Conservation (phyloP, 2,888 invertebrate genomes). For the Lithosia quadra region DNA sequence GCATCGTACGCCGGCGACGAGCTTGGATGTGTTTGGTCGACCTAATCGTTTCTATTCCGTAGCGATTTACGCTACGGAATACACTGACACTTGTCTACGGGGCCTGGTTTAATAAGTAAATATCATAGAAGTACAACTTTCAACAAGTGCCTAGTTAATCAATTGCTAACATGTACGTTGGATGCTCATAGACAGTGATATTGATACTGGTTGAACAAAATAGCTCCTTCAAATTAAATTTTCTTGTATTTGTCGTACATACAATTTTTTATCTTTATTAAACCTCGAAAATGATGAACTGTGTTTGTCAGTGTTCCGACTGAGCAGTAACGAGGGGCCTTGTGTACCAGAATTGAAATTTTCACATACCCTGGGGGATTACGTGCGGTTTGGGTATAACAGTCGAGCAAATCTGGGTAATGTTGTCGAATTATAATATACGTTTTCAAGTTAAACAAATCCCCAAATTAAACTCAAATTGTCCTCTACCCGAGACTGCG, state of each 20-base stretch:
- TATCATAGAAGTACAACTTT: too few species aligned
- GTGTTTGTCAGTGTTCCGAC: neutral
- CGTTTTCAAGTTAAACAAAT: neutral
- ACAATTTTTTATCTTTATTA: neutral
- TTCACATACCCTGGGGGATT: neutral
- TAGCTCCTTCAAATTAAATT: neutral
- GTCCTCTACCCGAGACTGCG: neutral
- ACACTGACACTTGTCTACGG: too few species aligned
- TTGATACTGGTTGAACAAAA: too few species aligned
- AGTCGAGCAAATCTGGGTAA: neutral
- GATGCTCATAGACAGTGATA: neutral
- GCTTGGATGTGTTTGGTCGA: too few species aligned
- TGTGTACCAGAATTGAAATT: neutral
- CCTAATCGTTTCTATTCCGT: too few species aligned
- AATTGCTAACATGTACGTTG: too few species aligned
- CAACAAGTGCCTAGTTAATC: too few species aligned
- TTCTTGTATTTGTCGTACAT: neutral
- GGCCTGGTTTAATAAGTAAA: too few species aligned
- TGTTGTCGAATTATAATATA: neutral
- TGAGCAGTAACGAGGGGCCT: neutral
- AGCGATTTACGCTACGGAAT: too few species aligned
- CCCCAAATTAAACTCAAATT: neutral
- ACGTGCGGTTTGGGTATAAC: neutral
- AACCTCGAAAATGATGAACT: neutral
- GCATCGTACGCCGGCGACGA: too few species aligned